These are phyloP conservation scores for Pachypeltis micranthus DNA, from an alignment of 1,140 invertebrate species.

Conservation along the genomic window DNA sequence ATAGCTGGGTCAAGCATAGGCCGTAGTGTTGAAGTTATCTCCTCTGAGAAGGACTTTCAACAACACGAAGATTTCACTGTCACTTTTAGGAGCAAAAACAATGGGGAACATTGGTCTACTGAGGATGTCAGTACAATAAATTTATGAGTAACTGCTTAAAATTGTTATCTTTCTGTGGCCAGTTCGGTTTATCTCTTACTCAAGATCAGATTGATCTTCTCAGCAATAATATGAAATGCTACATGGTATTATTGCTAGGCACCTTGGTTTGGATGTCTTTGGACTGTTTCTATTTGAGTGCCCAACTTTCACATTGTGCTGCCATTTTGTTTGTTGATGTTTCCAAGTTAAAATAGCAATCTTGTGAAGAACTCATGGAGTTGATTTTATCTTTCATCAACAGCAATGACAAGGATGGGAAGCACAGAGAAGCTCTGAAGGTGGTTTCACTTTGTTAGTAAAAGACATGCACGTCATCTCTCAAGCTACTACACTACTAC, in stretches of 20 bases:
- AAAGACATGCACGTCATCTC: background rate
- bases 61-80: background rate
- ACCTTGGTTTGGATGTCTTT: background rate
- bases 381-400: too few relatives aligned
- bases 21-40: too few relatives aligned
- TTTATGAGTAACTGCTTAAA: background rate
- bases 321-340: background rate
- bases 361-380: background rate
- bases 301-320: background rate
- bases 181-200: background rate
- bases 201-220: background rate
- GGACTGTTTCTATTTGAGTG: background rate
- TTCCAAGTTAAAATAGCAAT: background rate
- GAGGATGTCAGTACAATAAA: background rate
- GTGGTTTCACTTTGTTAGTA: background rate
- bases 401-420: too few relatives aligned
- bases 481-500: too few relatives aligned
- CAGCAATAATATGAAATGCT: background rate
- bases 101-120: background rate
- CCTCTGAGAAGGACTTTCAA: too few relatives aligned
- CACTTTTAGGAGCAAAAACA: background rate
- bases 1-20: too few relatives aligned
- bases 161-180: background rate
- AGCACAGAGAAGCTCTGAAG: constrained; percentile 5
- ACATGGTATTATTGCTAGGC: background rate